Conservation (phyloP, 2,113 vertebrate species). For the Leucopsar rothschildi region DNA sequence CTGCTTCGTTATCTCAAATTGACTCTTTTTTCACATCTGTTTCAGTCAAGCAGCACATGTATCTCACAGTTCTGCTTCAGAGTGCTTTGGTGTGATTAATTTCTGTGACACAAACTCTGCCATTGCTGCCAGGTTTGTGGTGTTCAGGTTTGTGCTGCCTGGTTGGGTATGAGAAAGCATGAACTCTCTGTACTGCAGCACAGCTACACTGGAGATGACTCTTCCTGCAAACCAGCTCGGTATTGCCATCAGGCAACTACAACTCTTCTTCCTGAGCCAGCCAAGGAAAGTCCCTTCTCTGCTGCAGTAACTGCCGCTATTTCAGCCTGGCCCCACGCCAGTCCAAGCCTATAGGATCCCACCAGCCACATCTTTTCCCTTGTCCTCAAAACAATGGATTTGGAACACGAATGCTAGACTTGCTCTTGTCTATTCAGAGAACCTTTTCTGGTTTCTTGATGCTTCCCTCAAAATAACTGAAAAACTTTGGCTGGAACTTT, state of each 20-base stretch:
- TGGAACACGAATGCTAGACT: background rate
- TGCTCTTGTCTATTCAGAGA: background rate
- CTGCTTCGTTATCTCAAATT: background rate
- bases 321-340: background rate
- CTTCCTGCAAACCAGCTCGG: background rate
- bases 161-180: background rate
- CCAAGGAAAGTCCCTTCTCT: background rate
- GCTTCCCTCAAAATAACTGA: background rate
- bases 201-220: background rate
- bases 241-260: background rate
- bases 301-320: background rate
- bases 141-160: background rate
- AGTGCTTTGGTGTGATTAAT: background rate
- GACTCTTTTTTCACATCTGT: background rate
- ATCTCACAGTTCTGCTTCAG: background rate
- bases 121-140: background rate
- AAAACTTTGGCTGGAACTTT: background rate
- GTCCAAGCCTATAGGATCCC: background rate
- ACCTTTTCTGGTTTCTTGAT: background rate
- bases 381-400: background rate
- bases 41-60: background rate
- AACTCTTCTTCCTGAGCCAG: background rate
- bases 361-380: accelerated
- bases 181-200: background rate
- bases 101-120: background rate